Percentiles rank a stretch among this genome's conserved stretches.
phyloP scores from a whole-genome alignment of 2,888 invertebrate species.

The Meiosimyza decipiens region DNA sequence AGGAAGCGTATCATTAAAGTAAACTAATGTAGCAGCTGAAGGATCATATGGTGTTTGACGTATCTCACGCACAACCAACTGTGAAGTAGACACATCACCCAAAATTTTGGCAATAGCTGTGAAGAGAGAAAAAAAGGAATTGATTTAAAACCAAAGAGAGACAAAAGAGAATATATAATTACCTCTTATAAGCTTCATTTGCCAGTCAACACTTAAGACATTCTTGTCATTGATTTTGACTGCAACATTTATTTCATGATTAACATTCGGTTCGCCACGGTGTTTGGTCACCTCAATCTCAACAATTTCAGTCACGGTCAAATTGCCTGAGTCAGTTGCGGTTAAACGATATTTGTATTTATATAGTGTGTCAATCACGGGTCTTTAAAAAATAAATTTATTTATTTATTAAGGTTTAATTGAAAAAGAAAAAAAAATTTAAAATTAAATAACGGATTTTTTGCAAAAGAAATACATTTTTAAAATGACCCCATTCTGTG shows the following conservation, averaged over 20 bases:
- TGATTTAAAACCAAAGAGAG: no score
- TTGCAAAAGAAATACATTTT: no score
- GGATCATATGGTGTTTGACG: constrained; percentile 58
- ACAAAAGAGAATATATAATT: background rate
- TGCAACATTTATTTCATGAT: constrained; percentile 83
- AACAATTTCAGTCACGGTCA: constrained; percentile 77
- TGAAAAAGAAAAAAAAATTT: no score
- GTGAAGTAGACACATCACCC: constrained; percentile 43
- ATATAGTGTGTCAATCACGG: constrained; percentile 84
- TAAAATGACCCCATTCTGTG: no score
- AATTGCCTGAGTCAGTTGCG: constrained; percentile 83
- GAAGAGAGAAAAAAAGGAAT: background rate
- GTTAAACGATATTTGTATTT: constrained; percentile 83
- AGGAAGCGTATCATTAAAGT: constrained; percentile 85
- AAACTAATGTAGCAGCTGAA: constrained; percentile 74
- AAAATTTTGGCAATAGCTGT: constrained; percentile 22
- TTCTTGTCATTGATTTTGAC: constrained; percentile 75
- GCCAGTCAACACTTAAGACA: constrained; percentile 81
- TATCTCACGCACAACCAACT: constrained; percentile 56
- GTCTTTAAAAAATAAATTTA: constrained; percentile 69
- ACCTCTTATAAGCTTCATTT: constrained; percentile 74
- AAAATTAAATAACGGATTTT: no score
- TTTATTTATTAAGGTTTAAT: no score
- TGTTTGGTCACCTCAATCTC: constrained; percentile 86
- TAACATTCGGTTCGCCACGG: constrained; percentile 79